Conservation (phyloP, 2,113 vertebrate genomes). For the Notechis scutatus region DNA sequence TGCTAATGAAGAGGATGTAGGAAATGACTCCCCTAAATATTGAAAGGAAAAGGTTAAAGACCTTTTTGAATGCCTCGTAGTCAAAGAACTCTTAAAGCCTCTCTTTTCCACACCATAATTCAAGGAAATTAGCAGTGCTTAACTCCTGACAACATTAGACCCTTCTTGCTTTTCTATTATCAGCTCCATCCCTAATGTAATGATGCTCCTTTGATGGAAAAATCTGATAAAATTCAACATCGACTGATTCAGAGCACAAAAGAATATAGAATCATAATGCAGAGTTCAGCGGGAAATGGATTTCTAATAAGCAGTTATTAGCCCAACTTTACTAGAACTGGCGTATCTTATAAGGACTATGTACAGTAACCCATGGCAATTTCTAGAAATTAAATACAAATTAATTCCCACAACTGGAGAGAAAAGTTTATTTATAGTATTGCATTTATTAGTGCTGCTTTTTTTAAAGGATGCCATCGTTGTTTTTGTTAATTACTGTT, state of each 20-base stretch:
- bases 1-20: neutral
- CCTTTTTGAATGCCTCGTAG: neutral
- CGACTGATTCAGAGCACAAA: neutral
- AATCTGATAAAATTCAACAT: neutral
- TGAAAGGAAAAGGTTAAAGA: neutral
- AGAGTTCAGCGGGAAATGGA: neutral
- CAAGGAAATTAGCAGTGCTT: neutral
- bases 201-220: neutral
- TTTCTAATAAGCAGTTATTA: conserved; percentile 55
- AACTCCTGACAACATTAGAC: neutral
- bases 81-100: neutral
- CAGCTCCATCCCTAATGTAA: rapidly evolving
- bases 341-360: conserved; percentile 64
- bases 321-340: conserved; percentile 50
- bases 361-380: conserved; percentile 70
- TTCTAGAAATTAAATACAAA: conserved; percentile 78
- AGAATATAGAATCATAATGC: neutral
- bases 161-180: rapidly evolving
- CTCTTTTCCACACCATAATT: neutral
- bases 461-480: conserved; percentile 64
- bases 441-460: conserved; percentile 70
- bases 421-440: conserved; percentile 74
- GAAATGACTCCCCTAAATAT: neutral
- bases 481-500: conserved; percentile 74
- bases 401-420: conserved; percentile 71